phyloP scores from a whole-genome alignment of 2,797 vertebrate species.

The Kryptopterus vitreolus region DNA sequence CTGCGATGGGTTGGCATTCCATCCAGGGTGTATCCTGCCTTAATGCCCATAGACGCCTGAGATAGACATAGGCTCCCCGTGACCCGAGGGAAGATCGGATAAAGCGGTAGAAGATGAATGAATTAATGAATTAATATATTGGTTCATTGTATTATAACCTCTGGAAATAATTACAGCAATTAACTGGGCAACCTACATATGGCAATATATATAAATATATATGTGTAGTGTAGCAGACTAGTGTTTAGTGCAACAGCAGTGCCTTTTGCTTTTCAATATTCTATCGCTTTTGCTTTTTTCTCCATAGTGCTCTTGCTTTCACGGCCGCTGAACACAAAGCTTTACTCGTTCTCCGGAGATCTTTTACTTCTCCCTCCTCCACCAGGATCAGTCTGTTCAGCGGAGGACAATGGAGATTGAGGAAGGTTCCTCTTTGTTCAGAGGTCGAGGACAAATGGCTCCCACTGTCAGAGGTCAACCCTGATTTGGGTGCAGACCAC shows the following conservation, averaged over 20 bases:
- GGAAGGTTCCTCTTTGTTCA: conserved; percentile 66
- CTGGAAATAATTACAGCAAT: too few relatives aligned
- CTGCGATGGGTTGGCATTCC: too few relatives aligned
- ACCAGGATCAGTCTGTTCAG: conserved; percentile 17
- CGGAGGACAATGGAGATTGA: conserved; percentile 62
- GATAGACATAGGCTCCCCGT: too few relatives aligned
- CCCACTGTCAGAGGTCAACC: conserved; percentile 25
- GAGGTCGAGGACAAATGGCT: conserved; percentile 60
- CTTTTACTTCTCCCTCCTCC: conserved; percentile 38
- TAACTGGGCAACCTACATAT: too few relatives aligned
- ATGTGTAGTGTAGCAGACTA: conserved; percentile 34
- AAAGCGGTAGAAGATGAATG: too few relatives aligned
- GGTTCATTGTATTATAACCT: too few relatives aligned
- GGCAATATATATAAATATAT: not conserved
- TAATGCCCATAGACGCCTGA: too few relatives aligned
- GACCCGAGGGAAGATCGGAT: too few relatives aligned
- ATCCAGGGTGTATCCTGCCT: too few relatives aligned
- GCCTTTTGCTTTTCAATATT: conserved; percentile 29
- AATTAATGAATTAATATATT: too few relatives aligned
- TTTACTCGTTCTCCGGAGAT: conserved; percentile 42
- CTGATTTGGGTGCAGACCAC: not conserved
- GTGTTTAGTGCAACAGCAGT: conserved; percentile 39
- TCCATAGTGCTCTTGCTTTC: conserved; percentile 29
- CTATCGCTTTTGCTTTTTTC: conserved; percentile 26
- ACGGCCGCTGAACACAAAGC: conserved; percentile 46